These are phyloP conservation scores for Calliphora vomitoria DNA, from an alignment of 2,888 invertebrate species.

Conservation along the genomic window DNA sequence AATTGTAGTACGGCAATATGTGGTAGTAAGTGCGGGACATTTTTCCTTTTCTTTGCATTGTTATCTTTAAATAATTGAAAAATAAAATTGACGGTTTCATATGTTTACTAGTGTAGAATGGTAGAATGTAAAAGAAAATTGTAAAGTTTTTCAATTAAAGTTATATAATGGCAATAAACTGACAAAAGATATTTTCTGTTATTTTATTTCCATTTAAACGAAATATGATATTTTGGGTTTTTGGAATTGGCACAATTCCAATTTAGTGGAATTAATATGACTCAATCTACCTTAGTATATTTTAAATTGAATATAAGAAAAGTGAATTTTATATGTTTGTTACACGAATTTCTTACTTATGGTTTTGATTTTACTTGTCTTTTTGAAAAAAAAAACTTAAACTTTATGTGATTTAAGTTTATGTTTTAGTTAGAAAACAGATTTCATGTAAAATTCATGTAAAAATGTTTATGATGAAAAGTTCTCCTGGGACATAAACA, in stretches of 20 bases:
- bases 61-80: constrained; percentile 7
- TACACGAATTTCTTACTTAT: too few relatives aligned
- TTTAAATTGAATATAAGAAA: too few relatives aligned
- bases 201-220: background rate
- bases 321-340: too few relatives aligned
- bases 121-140: background rate
- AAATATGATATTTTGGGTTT: background rate
- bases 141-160: constrained; percentile 26
- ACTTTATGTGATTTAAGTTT: too few relatives aligned
- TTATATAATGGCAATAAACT: background rate
- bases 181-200: background rate
- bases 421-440: too few relatives aligned
- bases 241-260: background rate
- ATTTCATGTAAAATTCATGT: too few relatives aligned
- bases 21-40: background rate
- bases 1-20: background rate
- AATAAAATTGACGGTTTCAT: constrained; percentile 8
- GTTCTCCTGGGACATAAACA: too few relatives aligned
- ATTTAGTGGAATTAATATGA: background rate
- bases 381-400: too few relatives aligned
- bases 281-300: too few relatives aligned
- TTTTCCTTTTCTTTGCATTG: background rate
- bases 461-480: too few relatives aligned
- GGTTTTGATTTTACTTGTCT: too few relatives aligned
- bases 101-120: background rate